A percentile compares a stretch with the other conserved stretches of the same genome.
Conservation (phyloP, 1,140 invertebrate species). For the Linepithema humile region DNA sequence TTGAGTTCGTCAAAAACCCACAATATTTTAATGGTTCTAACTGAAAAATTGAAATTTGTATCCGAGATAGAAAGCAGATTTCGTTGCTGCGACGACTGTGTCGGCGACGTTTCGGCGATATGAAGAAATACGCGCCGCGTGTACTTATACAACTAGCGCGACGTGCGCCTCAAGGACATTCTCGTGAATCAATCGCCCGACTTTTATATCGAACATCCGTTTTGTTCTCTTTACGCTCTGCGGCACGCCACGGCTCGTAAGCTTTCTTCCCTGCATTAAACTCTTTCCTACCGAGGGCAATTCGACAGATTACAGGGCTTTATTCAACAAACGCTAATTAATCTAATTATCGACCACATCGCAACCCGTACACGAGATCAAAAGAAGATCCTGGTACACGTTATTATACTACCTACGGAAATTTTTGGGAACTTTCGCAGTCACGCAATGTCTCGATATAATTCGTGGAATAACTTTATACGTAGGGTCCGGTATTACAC, state of each 20-base stretch:
- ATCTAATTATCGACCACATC: slow-evolving; percentile 81
- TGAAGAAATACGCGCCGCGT: neutral
- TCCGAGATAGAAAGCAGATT: neutral
- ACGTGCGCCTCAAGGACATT: slow-evolving; percentile 13
- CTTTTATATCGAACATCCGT: slow-evolving; percentile 49
- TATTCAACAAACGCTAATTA: slow-evolving; percentile 79
- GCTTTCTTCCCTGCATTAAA: slow-evolving; percentile 35
- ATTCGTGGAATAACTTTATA: slow-evolving; percentile 81
- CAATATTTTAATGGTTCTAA: too few species aligned
- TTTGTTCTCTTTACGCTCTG: slow-evolving; percentile 24
- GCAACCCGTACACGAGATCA: slow-evolving; percentile 77
- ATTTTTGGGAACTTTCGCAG: slow-evolving; percentile 75
- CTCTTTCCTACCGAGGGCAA: slow-evolving; percentile 52
- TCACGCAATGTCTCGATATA: slow-evolving; percentile 80
- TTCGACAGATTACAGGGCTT: slow-evolving; percentile 79
- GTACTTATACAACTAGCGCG: neutral
- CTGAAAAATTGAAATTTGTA: too few species aligned
- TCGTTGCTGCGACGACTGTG: neutral
- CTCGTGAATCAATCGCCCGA: slow-evolving; percentile 49
- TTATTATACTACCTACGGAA: slow-evolving; percentile 71
- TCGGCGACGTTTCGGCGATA: neutral
- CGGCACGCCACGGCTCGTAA: slow-evolving; percentile 17
- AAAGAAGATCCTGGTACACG: slow-evolving; percentile 60
- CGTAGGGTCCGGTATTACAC: slow-evolving; percentile 25
- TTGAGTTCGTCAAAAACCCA: too few species aligned